phyloP scores from a whole-genome alignment of 2,797 vertebrate genomes.

The Phrynocephalus forsythii region DNA sequence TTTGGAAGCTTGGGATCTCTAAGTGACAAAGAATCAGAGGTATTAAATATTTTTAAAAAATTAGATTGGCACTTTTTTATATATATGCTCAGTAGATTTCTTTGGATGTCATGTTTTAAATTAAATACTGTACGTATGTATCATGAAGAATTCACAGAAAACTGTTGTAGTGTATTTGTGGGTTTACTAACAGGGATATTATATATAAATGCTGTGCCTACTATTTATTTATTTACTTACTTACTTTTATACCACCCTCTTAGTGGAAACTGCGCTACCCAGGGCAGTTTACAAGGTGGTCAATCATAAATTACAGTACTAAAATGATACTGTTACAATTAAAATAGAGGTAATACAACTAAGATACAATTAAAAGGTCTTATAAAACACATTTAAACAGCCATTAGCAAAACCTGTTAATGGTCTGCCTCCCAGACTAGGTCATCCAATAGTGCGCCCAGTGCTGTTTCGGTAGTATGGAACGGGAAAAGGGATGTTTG shows the following conservation, averaged over 20 bases:
- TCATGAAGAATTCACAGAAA: constrained; percentile 6
- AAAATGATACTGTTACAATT: no score
- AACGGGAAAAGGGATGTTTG: no score
- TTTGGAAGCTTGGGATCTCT: constrained; percentile 98
- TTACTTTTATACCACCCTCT: no score
- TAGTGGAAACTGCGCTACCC: no score
- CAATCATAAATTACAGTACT: no score
- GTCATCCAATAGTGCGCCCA: no score
- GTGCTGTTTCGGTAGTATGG: no score
- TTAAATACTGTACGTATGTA: background rate
- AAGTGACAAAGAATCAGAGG: constrained; percentile 99
- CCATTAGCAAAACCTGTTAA: no score
- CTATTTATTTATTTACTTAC: background rate
- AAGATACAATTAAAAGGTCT: no score
- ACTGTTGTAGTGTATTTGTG: background rate
- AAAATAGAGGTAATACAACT: no score
- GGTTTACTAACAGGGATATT: background rate
- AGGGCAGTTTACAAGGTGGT: no score
- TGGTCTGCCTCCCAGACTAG: no score
- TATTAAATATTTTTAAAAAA: constrained; percentile 69
- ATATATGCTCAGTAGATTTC: background rate
- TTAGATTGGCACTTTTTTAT: constrained; percentile 14
- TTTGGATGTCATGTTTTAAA: background rate
- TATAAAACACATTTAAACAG: background rate
- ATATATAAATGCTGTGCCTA: background rate